Conservation (phyloP, 2,113 vertebrate species). For the Heterotis niloticus region DNA sequence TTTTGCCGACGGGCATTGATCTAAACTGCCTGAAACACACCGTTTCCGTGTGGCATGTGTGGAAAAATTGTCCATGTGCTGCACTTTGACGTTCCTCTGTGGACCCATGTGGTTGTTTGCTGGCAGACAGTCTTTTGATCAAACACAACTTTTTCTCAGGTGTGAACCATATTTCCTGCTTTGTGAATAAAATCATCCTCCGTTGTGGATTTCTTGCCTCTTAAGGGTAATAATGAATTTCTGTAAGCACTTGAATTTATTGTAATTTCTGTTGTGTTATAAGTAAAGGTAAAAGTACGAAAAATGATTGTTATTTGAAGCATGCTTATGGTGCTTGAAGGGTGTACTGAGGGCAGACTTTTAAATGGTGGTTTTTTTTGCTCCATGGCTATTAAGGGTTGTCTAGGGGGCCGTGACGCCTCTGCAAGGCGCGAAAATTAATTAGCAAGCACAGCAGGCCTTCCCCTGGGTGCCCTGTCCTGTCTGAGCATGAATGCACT, state of each 20-base stretch:
- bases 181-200: background rate
- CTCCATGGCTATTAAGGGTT: background rate
- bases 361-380: background rate
- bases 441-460: conserved; percentile 1
- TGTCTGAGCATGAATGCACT: background rate
- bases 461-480: too few species aligned
- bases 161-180: background rate
- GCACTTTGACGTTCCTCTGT: too few species aligned
- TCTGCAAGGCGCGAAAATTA: conserved; percentile 6
- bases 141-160: background rate
- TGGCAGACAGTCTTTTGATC: too few species aligned
- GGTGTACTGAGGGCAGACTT: background rate
- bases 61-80: too few species aligned
- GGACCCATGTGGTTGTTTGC: background rate
- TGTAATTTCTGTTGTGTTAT: background rate
- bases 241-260: background rate
- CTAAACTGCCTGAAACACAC: too few species aligned
- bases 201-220: background rate
- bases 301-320: too few species aligned
- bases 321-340: background rate
- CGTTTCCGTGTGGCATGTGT: too few species aligned
- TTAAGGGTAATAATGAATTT: background rate
- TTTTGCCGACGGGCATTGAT: too few species aligned
- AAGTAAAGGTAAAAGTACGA: too few species aligned
- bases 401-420: background rate